Conservation (phyloP, 1,140 invertebrate species). For the Aphelenchoides fujianensis region DNA sequence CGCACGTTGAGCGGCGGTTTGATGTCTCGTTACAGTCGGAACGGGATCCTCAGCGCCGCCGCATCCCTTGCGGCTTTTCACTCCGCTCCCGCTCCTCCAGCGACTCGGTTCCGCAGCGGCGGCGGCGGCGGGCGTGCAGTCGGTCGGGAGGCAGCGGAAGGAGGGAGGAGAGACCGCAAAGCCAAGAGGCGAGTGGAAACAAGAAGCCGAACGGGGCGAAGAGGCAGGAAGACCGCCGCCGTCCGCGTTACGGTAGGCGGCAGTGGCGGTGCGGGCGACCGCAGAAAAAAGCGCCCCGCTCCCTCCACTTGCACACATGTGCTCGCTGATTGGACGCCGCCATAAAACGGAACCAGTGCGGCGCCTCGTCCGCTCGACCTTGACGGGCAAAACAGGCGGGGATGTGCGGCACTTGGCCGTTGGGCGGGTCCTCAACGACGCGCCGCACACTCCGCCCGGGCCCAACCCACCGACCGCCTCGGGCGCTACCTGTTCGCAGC, state of each 20-base stretch:
- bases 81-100: no score
- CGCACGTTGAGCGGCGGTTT: background rate
- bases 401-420: background rate
- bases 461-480: background rate
- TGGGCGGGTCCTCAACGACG: background rate
- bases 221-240: no score
- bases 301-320: background rate
- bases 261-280: background rate
- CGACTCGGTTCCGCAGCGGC: background rate
- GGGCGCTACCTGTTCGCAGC: background rate
- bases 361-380: background rate
- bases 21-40: background rate
- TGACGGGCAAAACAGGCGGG: background rate
- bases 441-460: background rate
- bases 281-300: background rate
- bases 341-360: constrained; percentile 2
- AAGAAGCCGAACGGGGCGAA: no score
- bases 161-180: background rate
- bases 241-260: background rate
- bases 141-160: no score
- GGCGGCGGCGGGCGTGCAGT: no score
- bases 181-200: no score
- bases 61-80: constrained; percentile 1
- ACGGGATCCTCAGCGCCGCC: background rate
- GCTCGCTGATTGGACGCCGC: background rate